These are phyloP conservation scores for Chloroclystis v-ata DNA, from an alignment of 2,888 invertebrate species.

Conservation along the genomic window DNA sequence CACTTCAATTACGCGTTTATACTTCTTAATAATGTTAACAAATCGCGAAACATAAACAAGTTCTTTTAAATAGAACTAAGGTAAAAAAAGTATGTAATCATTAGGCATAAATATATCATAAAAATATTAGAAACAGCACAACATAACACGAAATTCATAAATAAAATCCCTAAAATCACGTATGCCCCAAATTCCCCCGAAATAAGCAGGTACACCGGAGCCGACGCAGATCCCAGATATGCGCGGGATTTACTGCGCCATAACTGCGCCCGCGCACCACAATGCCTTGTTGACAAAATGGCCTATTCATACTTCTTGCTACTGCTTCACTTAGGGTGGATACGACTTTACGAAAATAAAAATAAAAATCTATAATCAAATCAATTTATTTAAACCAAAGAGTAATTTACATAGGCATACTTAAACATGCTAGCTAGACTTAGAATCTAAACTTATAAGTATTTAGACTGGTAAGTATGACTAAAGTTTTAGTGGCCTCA, in stretches of 20 bases:
- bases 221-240: conserved; percentile 55
- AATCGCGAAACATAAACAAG: no score
- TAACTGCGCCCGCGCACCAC: conserved; percentile 55
- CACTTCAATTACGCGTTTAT: no score
- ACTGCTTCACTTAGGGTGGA: neutral
- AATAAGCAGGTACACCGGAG: conserved; percentile 35
- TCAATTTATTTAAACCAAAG: no score
- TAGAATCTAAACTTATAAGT: no score
- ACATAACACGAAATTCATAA: no score
- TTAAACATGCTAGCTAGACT: no score
- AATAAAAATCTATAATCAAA: neutral
- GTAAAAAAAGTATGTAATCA: conserved; percentile 29
- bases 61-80: conserved; percentile 27
- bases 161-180: neutral
- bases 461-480: no score
- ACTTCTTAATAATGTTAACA: no score
- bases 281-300: conserved; percentile 50
- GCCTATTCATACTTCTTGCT: conserved; percentile 18
- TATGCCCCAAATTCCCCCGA: conserved; percentile 5
- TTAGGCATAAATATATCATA: no score
- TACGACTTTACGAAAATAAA: neutral
- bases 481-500: no score
- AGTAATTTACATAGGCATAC: no score
- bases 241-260: conserved; percentile 60
- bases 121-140: no score